Base-by-base conservation (phyloP, 2,888 invertebrate species). In the Acleris sparsana region DNA sequence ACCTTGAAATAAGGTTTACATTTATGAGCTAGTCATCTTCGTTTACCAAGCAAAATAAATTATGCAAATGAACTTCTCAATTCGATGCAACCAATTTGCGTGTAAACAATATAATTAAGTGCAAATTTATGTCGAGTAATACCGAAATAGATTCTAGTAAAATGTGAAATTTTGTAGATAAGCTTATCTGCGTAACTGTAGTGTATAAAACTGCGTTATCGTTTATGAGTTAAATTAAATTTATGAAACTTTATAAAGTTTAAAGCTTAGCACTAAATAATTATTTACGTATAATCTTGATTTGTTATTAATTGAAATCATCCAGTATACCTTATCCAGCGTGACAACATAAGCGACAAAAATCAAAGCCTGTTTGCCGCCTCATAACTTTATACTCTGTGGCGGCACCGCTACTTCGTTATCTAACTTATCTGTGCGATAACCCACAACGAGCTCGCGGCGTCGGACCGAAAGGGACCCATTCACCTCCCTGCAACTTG, bases 401-500 rank as follows among this genome's bases (percentile, higher is more conserved):
- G 48, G 59, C 48, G 13, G 29, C 51, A 65, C 56, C 52, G 60
- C 56, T 57, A 57, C 61, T 52, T 48, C 43, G 57, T 63, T n/a
- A 46, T 46, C 46, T 66, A 57, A 52, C 62, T 62, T 66, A 66
- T 66, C 61, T 66, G 52, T 66, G 49, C 58, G 66, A 66, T 62
- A 62, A 33, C 56, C 56, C 52, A 57, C 52, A 29, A 18, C 49
- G 55, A 44, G 65, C 61, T 44, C 44, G 56, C 57, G 66, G 66
- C 66, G 61, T 51, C 55, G 33, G 17, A 46, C 57, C 55, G 29
- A 65, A 53, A 65, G 55, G 55, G 65, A 49, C 44, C 48, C 43
- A 65, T 65, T 64, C n/a, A 51, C 6, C 46, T 46, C 46, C 17
- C 46, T 17, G 16, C 46, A 46, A 16, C 17, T 17, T 6, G n/a